Evolutionary conservation across 2,113 vertebrate genomes (phyloP).

Genomic region (Solea senegalensis): DNA sequence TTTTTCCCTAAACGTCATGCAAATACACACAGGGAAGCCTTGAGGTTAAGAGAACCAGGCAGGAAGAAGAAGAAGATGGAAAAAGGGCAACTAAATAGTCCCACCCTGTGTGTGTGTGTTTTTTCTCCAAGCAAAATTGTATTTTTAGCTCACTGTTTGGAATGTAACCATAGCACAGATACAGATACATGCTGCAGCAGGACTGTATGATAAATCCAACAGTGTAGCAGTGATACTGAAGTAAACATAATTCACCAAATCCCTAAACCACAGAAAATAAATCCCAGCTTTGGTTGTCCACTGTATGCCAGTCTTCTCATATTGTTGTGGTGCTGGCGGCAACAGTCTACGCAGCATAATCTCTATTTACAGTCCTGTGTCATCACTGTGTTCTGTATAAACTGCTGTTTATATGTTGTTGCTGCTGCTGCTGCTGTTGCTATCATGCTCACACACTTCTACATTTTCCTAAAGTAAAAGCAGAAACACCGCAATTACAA

Average conservation of each 20-base stretch:
- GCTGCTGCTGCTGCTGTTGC: no score
- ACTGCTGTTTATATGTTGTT: no score
- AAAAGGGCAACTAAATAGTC: slow-evolving; percentile 17
- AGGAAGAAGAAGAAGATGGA: slow-evolving; percentile 33
- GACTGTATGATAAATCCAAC: not conserved
- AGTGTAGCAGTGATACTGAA: not conserved
- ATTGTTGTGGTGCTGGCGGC: not conserved
- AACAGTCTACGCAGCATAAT: not conserved
- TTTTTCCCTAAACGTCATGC: no score
- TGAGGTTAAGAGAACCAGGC: slow-evolving; percentile 30
- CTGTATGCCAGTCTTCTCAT: not conserved
- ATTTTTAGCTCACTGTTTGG: slow-evolving; percentile 58
- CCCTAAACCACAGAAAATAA: not conserved
- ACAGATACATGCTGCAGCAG: slow-evolving; percentile 12
- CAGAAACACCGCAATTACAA: no score
- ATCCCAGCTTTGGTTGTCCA: slow-evolving; percentile 13
- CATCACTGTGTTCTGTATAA: no score
- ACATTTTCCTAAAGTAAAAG: no score
- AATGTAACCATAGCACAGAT: slow-evolving; percentile 33
- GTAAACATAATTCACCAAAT: not conserved
- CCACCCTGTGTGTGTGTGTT: slow-evolving; percentile 35
- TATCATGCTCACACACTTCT: no score
- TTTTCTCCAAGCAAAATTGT: slow-evolving; percentile 24
- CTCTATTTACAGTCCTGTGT: not conserved
- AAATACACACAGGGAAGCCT: no score